phyloP scores from a whole-genome alignment of 2,113 vertebrate species.

The Chunga burmeisteri region DNA sequence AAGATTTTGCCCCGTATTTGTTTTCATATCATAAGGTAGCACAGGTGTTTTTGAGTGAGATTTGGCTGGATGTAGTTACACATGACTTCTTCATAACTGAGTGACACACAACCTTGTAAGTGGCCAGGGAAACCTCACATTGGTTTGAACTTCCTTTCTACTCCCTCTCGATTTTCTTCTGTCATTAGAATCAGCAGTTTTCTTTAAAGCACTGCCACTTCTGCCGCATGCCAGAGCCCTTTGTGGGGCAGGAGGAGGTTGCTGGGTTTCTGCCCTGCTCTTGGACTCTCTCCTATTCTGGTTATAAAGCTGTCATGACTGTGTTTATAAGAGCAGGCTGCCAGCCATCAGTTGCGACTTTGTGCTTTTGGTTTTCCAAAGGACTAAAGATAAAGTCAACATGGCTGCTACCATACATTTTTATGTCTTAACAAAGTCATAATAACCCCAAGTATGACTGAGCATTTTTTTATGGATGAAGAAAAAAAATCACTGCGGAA shows the following conservation, averaged over 20 bases:
- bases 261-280: not conserved
- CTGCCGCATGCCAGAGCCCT: not conserved
- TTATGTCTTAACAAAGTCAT: slow-evolving; percentile 10
- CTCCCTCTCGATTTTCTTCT: not conserved
- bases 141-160: not conserved
- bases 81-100: not conserved
- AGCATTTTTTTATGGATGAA: not conserved
- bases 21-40: not conserved
- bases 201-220: not conserved
- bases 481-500: not conserved
- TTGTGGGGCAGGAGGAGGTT: not conserved
- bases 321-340: not conserved
- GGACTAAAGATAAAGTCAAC: not conserved
- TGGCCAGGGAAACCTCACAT: not conserved
- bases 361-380: slow-evolving; percentile 16
- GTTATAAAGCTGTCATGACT: not conserved
- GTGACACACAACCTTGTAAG: not conserved
- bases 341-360: not conserved
- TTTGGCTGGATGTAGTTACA: not conserved
- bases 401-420: not conserved
- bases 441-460: not conserved
- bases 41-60: not conserved
- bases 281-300: not conserved
- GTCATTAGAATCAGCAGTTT: not conserved
- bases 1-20: not conserved